Evolutionary conservation across 2,113 vertebrate genomes (phyloP).

Genomic region (Charina bottae): DNA sequence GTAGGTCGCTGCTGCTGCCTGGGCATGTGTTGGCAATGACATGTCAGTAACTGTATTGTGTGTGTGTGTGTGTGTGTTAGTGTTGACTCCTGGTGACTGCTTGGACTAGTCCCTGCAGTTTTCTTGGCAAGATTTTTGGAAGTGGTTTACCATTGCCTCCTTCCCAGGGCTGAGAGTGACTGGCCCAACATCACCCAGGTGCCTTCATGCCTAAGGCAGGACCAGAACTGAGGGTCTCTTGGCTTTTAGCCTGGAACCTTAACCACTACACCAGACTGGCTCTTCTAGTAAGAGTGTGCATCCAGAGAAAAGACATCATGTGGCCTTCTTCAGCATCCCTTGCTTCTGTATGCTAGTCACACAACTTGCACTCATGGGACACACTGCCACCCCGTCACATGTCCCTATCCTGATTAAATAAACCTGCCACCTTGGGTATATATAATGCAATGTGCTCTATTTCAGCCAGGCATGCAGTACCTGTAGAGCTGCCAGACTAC

Average conservation of each 20-base stretch:
- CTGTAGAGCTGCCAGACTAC: background rate
- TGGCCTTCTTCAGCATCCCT: background rate
- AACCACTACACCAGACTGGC: background rate
- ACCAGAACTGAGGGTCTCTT: background rate
- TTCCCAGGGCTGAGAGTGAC: background rate
- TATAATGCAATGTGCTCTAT: background rate
- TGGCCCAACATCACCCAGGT: background rate
- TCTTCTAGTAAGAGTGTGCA: background rate
- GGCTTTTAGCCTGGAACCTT: background rate
- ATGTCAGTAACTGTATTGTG: background rate
- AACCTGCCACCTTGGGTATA: background rate
- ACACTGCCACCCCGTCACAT: no score
- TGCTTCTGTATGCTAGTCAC: background rate
- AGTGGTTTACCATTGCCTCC: background rate
- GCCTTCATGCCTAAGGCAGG: background rate
- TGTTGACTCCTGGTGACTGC: background rate
- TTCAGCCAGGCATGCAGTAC: background rate
- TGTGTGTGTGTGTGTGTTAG: background rate
- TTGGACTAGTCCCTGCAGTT: background rate
- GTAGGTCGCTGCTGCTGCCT: constrained; percentile 12
- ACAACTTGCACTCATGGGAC: background rate
- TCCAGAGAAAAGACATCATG: background rate
- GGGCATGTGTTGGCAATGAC: background rate
- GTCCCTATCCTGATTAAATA: background rate
- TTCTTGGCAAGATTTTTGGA: background rate